Evolutionary conservation across 1,140 invertebrate genomes (phyloP).

Genomic region (Procambarus virginalis): DNA sequence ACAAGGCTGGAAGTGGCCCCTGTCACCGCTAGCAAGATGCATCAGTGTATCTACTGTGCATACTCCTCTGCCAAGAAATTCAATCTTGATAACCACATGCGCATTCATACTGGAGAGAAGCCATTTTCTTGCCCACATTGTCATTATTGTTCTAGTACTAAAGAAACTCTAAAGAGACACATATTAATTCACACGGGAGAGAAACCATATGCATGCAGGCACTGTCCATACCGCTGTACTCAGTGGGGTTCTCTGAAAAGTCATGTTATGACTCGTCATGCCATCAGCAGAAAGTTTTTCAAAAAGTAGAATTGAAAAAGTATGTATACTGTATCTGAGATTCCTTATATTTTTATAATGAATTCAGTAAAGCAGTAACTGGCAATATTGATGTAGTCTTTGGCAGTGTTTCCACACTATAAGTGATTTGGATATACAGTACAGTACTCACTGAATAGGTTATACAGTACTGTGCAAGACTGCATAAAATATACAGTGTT

Average conservation of each 20-base stretch:
- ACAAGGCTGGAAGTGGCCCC: background rate
- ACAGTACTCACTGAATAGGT: too few relatives aligned
- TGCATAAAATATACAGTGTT: too few relatives aligned
- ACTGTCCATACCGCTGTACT: conserved; percentile 25
- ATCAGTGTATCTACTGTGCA: conserved; percentile 23
- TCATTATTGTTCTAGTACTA: conserved; percentile 19
- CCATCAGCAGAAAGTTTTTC: background rate
- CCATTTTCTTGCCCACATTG: conserved; percentile 32
- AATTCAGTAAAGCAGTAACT: background rate
- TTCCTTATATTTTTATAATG: background rate
- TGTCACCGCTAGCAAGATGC: conserved; percentile 8
- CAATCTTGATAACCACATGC: conserved; percentile 37
- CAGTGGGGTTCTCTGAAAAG: conserved; percentile 26
- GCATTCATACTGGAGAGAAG: conserved; percentile 39
- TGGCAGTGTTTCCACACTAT: too few relatives aligned
- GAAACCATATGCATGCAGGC: conserved; percentile 19
- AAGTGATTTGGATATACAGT: too few relatives aligned
- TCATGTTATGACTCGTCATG: conserved; percentile 13
- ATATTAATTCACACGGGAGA: conserved; percentile 28
- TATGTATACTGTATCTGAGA: conserved; percentile 1
- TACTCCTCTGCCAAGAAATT: conserved; percentile 31
- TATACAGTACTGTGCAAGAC: too few relatives aligned
- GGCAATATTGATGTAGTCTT: too few relatives aligned
- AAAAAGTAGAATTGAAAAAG: background rate
- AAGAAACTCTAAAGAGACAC: conserved; percentile 28